These are phyloP conservation scores for Drosophila grimshawi DNA, from an alignment of 1,140 invertebrate genomes.

Conservation along the genomic window DNA sequence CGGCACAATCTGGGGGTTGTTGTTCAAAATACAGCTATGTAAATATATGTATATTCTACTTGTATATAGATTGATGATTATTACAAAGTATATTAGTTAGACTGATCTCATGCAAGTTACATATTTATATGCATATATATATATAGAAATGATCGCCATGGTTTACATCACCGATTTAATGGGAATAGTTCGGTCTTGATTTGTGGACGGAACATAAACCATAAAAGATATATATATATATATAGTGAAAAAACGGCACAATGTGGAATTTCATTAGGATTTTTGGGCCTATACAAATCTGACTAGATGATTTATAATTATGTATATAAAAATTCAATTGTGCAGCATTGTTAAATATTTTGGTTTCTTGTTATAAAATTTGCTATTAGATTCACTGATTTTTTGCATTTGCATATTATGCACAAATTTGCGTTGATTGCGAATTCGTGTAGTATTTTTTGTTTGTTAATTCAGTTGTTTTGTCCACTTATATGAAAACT, in stretches of 20 bases:
- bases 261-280: slow-evolving; percentile 22
- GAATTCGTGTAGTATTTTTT: slow-evolving; percentile 16
- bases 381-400: slow-evolving; percentile 19
- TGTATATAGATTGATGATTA: slow-evolving; percentile 13
- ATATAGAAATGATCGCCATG: slow-evolving; percentile 1
- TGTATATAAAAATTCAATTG: slow-evolving; percentile 20
- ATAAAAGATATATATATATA: slow-evolving; percentile 38
- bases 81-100: slow-evolving; percentile 36
- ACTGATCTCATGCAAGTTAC: slow-evolving; percentile 21
- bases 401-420: slow-evolving; percentile 1
- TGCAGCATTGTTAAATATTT: slow-evolving; percentile 36
- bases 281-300: slow-evolving; percentile 17
- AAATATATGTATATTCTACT: slow-evolving; percentile 13
- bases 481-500: not conserved
- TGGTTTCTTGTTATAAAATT: slow-evolving; percentile 1
- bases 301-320: slow-evolving; percentile 31
- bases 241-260: slow-evolving; percentile 39
- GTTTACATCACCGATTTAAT: not conserved
- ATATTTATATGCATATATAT: slow-evolving; percentile 3
- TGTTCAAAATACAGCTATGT: slow-evolving; percentile 27
- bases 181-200: slow-evolving; percentile 33
- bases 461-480: not conserved
- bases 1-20: slow-evolving; percentile 71
- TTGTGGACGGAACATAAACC: slow-evolving; percentile 71
- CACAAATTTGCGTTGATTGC: slow-evolving; percentile 41